Evolutionary conservation across 2,888 invertebrate genomes (phyloP).

Genomic region (Capitulum mitella): DNA sequence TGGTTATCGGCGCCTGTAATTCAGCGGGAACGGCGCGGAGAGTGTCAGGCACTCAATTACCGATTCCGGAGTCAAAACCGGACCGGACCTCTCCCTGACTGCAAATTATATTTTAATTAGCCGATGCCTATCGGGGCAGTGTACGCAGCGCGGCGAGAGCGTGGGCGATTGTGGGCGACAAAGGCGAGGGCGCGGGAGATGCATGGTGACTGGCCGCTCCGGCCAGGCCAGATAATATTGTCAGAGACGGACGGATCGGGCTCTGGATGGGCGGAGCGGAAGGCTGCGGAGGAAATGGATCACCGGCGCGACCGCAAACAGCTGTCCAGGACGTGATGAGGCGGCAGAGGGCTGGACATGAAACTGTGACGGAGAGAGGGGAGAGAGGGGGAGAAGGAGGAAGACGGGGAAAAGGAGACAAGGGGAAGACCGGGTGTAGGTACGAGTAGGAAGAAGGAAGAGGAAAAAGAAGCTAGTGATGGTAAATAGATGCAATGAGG

Average conservation of each 20-base stretch:
- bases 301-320: no score
- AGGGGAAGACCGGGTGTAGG: neutral
- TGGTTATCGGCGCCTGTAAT: neutral
- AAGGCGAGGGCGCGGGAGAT: neutral
- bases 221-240: no score
- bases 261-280: neutral
- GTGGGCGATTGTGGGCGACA: neutral
- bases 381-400: neutral
- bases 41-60: slow-evolving; percentile 10
- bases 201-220: no score
- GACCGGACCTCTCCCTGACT: neutral
- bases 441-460: neutral
- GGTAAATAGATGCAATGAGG: no score
- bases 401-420: no score
- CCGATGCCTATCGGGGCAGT: neutral
- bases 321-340: neutral
- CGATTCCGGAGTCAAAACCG: neutral
- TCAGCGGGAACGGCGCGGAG: neutral
- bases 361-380: neutral
- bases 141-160: neutral
- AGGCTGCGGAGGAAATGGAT: neutral
- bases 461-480: no score
- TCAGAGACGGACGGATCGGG: no score
- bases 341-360: neutral
- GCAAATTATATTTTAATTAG: neutral